phyloP scores from a whole-genome alignment of 1,140 invertebrate genomes.

The Nasonia vitripennis region DNA sequence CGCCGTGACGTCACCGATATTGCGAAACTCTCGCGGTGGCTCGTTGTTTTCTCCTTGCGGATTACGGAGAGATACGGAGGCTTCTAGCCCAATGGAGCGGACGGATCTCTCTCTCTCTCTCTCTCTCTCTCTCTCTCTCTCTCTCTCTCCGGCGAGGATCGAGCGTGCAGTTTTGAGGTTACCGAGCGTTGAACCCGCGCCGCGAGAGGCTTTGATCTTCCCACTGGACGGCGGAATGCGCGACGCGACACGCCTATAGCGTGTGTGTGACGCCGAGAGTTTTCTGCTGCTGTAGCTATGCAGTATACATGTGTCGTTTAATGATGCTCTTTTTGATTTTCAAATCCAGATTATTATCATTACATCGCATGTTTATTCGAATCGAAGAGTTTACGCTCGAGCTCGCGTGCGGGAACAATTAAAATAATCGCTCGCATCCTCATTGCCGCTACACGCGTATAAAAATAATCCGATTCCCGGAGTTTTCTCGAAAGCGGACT shows the following conservation, averaged over 20 bases:
- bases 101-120: neutral
- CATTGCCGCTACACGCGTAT: neutral
- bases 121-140: neutral
- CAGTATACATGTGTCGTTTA: neutral
- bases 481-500: neutral
- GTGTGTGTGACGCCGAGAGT: neutral
- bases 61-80: neutral
- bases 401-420: neutral
- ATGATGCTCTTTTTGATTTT: neutral
- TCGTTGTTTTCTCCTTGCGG: neutral
- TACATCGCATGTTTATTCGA: neutral
- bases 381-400: neutral
- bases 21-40: neutral
- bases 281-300: neutral
- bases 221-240: constrained; percentile 15
- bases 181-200: constrained; percentile 22
- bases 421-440: neutral
- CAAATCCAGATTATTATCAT: neutral
- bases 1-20: neutral
- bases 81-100: neutral
- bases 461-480: neutral
- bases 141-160: neutral
- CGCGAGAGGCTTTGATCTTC: constrained; percentile 25
- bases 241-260: neutral
- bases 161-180: constrained; percentile 7